phyloP scores from a whole-genome alignment of 35 echinoderm and acorn worm genomes.

The Ptychodera flava region DNA sequence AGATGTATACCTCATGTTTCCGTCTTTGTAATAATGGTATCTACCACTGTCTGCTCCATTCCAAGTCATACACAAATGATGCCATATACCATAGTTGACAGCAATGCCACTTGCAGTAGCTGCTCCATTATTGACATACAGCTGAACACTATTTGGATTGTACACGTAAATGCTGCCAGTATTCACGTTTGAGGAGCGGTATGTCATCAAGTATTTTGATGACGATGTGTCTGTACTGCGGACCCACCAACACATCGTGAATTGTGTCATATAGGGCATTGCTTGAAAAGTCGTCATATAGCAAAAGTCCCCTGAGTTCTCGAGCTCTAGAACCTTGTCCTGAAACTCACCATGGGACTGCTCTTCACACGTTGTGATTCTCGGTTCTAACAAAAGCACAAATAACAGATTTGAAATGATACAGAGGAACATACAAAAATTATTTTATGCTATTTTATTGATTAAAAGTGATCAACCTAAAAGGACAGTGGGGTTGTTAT shows the following conservation, averaged over 20 bases:
- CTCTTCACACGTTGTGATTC: too few relatives aligned
- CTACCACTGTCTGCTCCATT: background rate
- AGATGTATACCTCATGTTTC: background rate
- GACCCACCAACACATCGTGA: background rate
- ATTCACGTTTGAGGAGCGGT: background rate
- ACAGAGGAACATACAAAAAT: too few relatives aligned
- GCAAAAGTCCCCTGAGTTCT: background rate
- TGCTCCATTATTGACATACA: background rate
- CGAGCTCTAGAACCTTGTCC: background rate
- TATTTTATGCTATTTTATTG: too few relatives aligned
- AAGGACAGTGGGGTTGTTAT: too few relatives aligned
- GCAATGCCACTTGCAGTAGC: background rate
- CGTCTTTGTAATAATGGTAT: background rate
- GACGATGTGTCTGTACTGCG: background rate
- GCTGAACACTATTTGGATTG: background rate
- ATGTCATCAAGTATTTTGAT: background rate
- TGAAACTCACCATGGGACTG: background rate
- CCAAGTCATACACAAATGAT: background rate
- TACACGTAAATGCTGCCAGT: background rate
- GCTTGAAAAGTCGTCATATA: background rate
- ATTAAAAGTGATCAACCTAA: too few relatives aligned
- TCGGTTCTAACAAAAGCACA: too few relatives aligned
- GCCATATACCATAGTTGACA: background rate
- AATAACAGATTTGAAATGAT: too few relatives aligned
- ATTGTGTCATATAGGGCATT: background rate